Evolutionary conservation across 2,113 vertebrate species (phyloP).

Genomic region (Collichthys lucidus): DNA sequence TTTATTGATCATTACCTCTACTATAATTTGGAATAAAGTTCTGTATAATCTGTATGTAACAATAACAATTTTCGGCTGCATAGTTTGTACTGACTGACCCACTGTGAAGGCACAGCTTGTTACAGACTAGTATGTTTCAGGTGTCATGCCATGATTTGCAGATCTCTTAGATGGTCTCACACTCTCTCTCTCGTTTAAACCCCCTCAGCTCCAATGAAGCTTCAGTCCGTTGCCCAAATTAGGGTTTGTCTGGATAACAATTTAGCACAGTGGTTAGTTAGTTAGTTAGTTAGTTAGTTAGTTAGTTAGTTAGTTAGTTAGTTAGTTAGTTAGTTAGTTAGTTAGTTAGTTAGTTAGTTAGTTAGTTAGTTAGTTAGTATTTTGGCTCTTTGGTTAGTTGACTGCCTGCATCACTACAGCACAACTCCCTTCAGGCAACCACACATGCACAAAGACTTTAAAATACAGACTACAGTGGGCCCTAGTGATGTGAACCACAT

Average conservation of each 20-base stretch:
- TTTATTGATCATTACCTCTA: too few species aligned
- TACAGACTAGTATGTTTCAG: background rate
- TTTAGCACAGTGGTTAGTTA: background rate
- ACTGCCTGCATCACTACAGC: conserved; percentile 1
- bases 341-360: background rate
- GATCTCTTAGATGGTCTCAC: background rate
- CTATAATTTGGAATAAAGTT: too few species aligned
- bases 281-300: background rate
- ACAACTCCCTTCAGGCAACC: conserved; percentile 8
- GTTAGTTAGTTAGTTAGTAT: background rate
- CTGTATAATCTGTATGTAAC: too few species aligned
- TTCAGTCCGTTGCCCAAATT: background rate
- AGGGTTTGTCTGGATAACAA: background rate
- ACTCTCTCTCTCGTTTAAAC: background rate
- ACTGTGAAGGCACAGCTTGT: background rate
- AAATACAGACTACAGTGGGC: conserved; percentile 13
- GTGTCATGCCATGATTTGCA: background rate
- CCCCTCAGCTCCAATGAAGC: background rate
- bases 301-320: background rate
- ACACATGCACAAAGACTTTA: conserved; percentile 14
- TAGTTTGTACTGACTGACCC: background rate
- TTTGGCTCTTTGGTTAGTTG: background rate
- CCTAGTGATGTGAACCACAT: conserved; percentile 41
- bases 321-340: background rate
- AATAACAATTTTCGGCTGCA: background rate